Conservation (phyloP, 1,140 invertebrate species). For the Drosophila saltans region DNA sequence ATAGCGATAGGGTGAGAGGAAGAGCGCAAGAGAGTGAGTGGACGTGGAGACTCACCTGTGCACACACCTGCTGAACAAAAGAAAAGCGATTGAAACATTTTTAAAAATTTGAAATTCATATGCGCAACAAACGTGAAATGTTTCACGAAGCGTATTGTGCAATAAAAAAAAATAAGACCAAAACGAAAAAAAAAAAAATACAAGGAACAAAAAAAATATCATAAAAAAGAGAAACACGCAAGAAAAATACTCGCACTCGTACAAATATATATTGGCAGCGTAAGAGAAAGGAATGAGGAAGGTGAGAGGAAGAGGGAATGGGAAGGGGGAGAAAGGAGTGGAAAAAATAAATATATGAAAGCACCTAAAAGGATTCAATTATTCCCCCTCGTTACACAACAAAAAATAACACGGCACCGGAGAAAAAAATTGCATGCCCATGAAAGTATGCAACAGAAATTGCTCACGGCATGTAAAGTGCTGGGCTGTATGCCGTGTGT, state of each 20-base stretch:
- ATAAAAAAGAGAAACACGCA: slow-evolving; percentile 41
- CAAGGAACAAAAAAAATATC: slow-evolving; percentile 10
- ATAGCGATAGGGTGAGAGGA: neutral
- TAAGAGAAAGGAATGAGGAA: neutral
- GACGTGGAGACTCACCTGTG: neutral
- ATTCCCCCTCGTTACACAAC: slow-evolving; percentile 80
- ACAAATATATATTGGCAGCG: slow-evolving; percentile 44
- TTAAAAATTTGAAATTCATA: slow-evolving; percentile 82
- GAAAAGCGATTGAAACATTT: slow-evolving; percentile 73
- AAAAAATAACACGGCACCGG: slow-evolving; percentile 32
- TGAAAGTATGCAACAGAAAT: slow-evolving; percentile 80
- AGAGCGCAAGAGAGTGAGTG: neutral
- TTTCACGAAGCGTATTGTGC: slow-evolving; percentile 78
- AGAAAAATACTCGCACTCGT: slow-evolving; percentile 54
- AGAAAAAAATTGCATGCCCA: slow-evolving; percentile 63
- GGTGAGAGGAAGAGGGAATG: neutral
- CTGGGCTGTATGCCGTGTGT: slow-evolving; percentile 21
- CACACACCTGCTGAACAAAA: slow-evolving; percentile 43
- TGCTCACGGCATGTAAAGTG: slow-evolving; percentile 77
- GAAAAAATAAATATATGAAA: slow-evolving; percentile 64
- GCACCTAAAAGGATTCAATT: slow-evolving; percentile 82
- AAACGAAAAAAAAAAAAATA: slow-evolving; percentile 12
- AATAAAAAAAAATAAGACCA: slow-evolving; percentile 73
- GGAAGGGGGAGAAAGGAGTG: slow-evolving; percentile 25
- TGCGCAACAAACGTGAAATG: slow-evolving; percentile 81